Percentiles rank a stretch among this genome's conserved stretches.
phyloP scores from a whole-genome alignment of 2,113 vertebrate species.

The Genyomyrus donnyi region DNA sequence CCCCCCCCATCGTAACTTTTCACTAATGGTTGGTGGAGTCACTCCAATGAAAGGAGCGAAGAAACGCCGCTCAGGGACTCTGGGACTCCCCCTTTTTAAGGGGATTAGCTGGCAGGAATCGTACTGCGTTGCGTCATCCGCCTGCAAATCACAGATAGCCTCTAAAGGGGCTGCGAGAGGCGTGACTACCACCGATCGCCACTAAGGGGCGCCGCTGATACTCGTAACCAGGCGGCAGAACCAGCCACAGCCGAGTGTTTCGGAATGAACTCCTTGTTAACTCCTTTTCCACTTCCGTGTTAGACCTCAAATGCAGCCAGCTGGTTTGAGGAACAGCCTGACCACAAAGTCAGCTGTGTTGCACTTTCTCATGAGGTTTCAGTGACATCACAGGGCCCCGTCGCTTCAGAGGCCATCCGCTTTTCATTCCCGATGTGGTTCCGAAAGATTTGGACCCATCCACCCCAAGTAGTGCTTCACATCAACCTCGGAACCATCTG shows the following conservation, averaged over 20 bases:
- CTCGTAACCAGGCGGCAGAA: background rate
- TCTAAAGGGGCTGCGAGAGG: background rate
- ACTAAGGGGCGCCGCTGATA: background rate
- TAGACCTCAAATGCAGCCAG: background rate
- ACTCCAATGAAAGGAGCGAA: conserved; percentile 16
- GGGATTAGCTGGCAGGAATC: conserved; percentile 16
- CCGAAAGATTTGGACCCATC: background rate
- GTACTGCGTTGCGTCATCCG: background rate
- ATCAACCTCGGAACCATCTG: background rate
- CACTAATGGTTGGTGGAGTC: conserved; percentile 14
- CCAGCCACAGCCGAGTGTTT: background rate
- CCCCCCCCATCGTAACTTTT: background rate
- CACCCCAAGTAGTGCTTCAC: background rate
- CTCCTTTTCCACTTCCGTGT: background rate
- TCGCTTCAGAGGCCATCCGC: background rate
- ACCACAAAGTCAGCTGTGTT: background rate
- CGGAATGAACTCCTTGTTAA: background rate
- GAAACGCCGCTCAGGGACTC: conserved; percentile 7
- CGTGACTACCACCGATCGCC: background rate
- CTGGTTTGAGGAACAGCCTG: background rate
- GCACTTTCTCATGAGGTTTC: background rate
- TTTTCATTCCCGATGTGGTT: background rate
- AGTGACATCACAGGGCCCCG: background rate
- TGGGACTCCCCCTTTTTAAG: conserved; percentile 6
- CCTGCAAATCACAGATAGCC: conserved; percentile 20